These are phyloP conservation scores for Eupsittula cactorum DNA, from an alignment of 2,113 vertebrate genomes.

Conservation along the genomic window DNA sequence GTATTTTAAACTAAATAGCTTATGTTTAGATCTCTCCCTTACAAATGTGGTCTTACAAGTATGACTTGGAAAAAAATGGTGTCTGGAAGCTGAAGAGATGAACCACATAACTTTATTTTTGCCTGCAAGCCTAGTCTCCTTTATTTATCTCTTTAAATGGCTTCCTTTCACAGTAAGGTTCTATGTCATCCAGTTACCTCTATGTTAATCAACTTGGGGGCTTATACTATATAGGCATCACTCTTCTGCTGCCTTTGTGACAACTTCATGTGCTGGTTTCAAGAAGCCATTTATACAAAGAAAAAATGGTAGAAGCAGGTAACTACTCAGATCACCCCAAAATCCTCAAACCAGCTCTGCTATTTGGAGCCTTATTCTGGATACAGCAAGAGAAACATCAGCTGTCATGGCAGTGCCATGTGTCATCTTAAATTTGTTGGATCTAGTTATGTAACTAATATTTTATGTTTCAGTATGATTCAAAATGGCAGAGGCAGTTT, in stretches of 20 bases:
- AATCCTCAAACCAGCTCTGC: not conserved
- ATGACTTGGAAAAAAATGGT: not conserved
- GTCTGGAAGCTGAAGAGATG: not conserved
- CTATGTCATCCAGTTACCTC: not conserved
- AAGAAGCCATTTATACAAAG: not conserved
- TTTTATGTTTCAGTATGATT: not conserved
- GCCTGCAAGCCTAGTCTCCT: not conserved
- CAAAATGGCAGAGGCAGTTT: not conserved
- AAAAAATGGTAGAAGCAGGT: not conserved
- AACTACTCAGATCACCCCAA: not conserved
- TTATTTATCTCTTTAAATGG: not conserved
- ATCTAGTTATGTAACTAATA: not conserved
- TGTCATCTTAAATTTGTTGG: not conserved
- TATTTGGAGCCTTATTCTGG: not conserved
- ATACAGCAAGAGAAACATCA: not conserved
- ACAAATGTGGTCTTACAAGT: not conserved
- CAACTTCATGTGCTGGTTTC: not conserved
- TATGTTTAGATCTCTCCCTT: constrained; percentile 4
- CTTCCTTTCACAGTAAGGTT: not conserved
- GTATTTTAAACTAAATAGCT: not conserved
- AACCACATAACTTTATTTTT: not conserved
- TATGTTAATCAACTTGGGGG: not conserved
- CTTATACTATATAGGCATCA: not conserved
- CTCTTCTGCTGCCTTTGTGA: not conserved
- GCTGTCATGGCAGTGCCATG: not conserved